Conservation (phyloP, 1,140 invertebrate species). For the Coboldia fuscipes region DNA sequence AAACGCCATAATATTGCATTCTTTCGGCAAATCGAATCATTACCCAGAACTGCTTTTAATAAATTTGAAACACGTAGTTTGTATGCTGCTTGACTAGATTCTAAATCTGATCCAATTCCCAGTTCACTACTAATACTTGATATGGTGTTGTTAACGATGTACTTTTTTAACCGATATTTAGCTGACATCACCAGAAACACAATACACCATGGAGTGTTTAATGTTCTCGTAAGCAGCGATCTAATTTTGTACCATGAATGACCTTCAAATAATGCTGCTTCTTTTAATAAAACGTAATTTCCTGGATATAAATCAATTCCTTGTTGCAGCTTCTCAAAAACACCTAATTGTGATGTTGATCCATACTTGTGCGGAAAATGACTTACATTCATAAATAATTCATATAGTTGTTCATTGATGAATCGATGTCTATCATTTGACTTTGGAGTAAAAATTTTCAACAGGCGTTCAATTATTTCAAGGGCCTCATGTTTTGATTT, state of each 20-base stretch:
- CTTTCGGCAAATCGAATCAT: slow-evolving; percentile 7
- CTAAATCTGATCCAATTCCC: background rate
- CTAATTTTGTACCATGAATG: slow-evolving; percentile 12
- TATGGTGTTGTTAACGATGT: too few species aligned
- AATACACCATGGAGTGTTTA: slow-evolving; percentile 9
- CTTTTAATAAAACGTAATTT: slow-evolving; percentile 22
- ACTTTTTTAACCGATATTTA: slow-evolving; percentile 8
- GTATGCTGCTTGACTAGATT: slow-evolving; percentile 4
- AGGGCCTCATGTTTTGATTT: slow-evolving; percentile 11
- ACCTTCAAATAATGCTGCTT: background rate
- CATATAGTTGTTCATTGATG: slow-evolving; percentile 23
- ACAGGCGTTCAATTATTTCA: slow-evolving; percentile 15
- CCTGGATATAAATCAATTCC: slow-evolving; percentile 27
- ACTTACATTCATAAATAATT: slow-evolving; percentile 21
- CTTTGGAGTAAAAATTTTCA: slow-evolving; percentile 8
- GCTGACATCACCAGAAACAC: slow-evolving; percentile 10
- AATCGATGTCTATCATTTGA: slow-evolving; percentile 8
- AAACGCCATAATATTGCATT: slow-evolving; percentile 19
- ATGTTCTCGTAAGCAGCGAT: slow-evolving; percentile 5
- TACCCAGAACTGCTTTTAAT: slow-evolving; percentile 10
- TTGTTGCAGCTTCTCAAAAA: slow-evolving; percentile 13
- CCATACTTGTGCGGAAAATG: slow-evolving; percentile 12
- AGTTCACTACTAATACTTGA: too few species aligned
- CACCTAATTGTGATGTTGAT: slow-evolving; percentile 9
- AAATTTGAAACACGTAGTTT: slow-evolving; percentile 14